Evolutionary conservation across 1,140 invertebrate species (phyloP), one percentile per base, ranked within the genome.

Genomic region (Halictus rubicundus): DNA sequence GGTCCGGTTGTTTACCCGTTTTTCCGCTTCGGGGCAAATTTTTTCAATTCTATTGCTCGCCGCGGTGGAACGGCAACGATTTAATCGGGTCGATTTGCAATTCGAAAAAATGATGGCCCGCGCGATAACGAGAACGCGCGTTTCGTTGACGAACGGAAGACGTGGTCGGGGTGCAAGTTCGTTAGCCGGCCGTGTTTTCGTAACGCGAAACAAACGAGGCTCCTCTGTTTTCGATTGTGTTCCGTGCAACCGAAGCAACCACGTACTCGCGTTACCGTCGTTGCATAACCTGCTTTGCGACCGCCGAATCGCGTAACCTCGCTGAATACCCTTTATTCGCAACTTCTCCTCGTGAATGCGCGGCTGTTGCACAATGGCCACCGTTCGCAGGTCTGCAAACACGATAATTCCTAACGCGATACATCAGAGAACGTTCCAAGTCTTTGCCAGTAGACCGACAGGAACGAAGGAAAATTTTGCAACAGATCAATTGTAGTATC

Each of bases 161-260:
- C 65, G 68, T 80, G 77, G 66, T 61, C 5, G 54, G 6, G 6
- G 54, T 16, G 19, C 79, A 59, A 74, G 73, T 60, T 88, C 86
- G 84, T 86, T 87, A 85, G 78, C 72, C 21, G 52, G 32, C 68
- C 70, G 82, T 79, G 83, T 87, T 83, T 75, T 54, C 77, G 61
- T 39, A 59, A 23, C 10, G 14, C 63, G 76, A 81, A 85, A 88
- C 78, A 83, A 85, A 81, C 68, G n/a, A 23, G n/a, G n/a, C 21
- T 64, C 65, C 65, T 77, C 60, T 49, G 46, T 66, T 83, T 57
- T 37, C 54, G 27, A n/a, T 19, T 27, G 21, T 14, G 57, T 66
- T 46, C 78, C 65, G 64, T 77, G 12, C 21, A 16, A 12, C 4
- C 14, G 59, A 25, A 27, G 23, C 72, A 80, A 80, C 84, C 81